Evolutionary conservation across 2,888 invertebrate genomes (phyloP).

Genomic region (Fissipunctia ypsillon): DNA sequence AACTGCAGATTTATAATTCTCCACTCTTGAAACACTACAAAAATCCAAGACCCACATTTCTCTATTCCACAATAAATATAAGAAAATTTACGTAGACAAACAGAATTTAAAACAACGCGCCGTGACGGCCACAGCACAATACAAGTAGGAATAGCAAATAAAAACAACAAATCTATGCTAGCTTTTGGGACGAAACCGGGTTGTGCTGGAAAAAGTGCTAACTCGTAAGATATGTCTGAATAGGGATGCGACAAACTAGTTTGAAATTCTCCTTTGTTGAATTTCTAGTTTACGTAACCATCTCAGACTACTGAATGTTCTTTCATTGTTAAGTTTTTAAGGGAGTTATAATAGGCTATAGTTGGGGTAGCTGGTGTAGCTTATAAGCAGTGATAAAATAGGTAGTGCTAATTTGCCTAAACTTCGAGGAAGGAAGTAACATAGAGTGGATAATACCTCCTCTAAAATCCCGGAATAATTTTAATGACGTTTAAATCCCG

Average conservation of each 20-base stretch:
- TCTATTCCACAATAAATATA: conserved; percentile 28
- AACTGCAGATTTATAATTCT: not conserved
- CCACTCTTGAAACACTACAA: not conserved
- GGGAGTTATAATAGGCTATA: not conserved
- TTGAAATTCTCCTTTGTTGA: conserved; percentile 28
- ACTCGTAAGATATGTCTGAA: conserved; percentile 70
- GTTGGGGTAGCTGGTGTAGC: too few species aligned
- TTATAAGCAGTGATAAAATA: too few species aligned
- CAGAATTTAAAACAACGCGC: conserved; percentile 52
- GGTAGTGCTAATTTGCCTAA: too few species aligned
- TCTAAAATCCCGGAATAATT: too few species aligned
- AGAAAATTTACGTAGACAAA: conserved; percentile 42
- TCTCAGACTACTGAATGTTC: conserved; percentile 8
- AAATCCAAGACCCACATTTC: conserved; percentile 13
- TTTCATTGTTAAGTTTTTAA: conserved; percentile 24
- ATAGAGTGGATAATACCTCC: too few species aligned
- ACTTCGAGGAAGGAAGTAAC: too few species aligned
- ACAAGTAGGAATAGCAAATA: conserved; percentile 62
- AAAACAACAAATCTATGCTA: conserved; percentile 73
- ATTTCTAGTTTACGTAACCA: conserved; percentile 34
- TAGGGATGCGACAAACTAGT: conserved; percentile 71
- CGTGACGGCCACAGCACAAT: conserved; percentile 48
- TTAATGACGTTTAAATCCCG: too few species aligned
- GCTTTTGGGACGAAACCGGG: conserved; percentile 58
- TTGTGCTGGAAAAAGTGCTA: conserved; percentile 77